Conservation (phyloP, 2,797 vertebrate genomes). For the Silurus lanzhouensis region DNA sequence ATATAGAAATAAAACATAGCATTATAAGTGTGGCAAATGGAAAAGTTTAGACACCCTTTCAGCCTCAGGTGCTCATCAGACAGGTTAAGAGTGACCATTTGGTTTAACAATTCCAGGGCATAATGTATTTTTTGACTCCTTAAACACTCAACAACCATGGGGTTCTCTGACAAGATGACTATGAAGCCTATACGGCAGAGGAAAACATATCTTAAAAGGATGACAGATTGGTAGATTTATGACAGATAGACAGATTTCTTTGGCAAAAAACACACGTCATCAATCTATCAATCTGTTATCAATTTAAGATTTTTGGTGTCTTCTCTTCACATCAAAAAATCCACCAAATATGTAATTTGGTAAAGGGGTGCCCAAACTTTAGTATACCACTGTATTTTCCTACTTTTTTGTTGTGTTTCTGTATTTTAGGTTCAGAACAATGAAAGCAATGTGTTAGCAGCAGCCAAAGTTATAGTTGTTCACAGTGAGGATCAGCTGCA, state of each 20-base stretch:
- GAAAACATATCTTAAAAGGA: not conserved
- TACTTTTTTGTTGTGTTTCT: slow-evolving; percentile 32
- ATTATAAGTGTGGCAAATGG: not conserved
- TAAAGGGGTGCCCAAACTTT: not conserved
- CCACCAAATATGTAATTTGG: not conserved
- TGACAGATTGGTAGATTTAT: not conserved
- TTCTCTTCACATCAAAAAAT: not conserved
- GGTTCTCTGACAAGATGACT: not conserved
- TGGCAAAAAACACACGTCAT: too few species aligned
- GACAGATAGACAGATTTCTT: too few species aligned
- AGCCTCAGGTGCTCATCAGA: not conserved
- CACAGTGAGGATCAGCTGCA: slow-evolving; percentile 70
- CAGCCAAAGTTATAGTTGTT: slow-evolving; percentile 67
- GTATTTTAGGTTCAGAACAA: slow-evolving; percentile 61
- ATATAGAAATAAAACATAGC: not conserved
- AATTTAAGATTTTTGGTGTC: not conserved
- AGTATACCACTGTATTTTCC: not conserved
- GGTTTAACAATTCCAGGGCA: not conserved
- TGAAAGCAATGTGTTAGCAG: slow-evolving; percentile 56
- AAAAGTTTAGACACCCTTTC: not conserved
- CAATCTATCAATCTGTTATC: too few species aligned
- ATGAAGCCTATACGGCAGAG: not conserved
- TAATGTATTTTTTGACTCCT: not conserved
- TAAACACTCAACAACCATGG: not conserved
- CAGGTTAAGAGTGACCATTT: not conserved